These are phyloP conservation scores for Nanorana parkeri DNA, from an alignment of 2,113 vertebrate species.

Conservation along the genomic window DNA sequence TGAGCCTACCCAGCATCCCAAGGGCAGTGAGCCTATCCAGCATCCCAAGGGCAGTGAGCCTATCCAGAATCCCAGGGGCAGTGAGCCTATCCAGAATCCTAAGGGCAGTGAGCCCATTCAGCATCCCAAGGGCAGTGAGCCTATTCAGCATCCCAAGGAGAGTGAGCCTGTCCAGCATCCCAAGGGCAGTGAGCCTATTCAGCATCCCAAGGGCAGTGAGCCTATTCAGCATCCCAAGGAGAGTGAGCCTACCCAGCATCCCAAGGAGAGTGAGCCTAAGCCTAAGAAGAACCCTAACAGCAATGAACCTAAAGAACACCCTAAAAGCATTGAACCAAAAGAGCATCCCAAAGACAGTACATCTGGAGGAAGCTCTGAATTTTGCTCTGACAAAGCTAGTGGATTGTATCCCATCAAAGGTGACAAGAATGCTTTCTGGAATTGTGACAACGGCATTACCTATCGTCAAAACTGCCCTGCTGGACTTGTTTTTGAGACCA, in stretches of 20 bases:
- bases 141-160: too few species aligned
- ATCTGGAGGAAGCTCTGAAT: background rate
- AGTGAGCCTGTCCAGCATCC: too few species aligned
- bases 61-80: too few species aligned
- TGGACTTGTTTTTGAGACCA: constrained; percentile 67
- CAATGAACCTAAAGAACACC: background rate
- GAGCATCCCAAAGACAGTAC: background rate
- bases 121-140: too few species aligned
- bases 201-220: too few species aligned
- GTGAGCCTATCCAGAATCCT: too few species aligned
- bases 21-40: background rate
- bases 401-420: background rate
- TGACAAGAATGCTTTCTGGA: constrained; percentile 61
- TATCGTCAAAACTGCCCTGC: constrained; percentile 57
- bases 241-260: background rate
- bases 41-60: too few species aligned
- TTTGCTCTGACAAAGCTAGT: background rate
- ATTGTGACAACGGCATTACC: constrained; percentile 57
- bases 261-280: background rate
- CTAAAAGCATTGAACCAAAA: background rate
- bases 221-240: background rate
- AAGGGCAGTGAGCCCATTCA: too few species aligned
- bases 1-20: too few species aligned
- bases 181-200: too few species aligned
- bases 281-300: background rate